Base-by-base conservation (phyloP, 2,888 invertebrate genomes). In the Cybosia mesomella region DNA sequence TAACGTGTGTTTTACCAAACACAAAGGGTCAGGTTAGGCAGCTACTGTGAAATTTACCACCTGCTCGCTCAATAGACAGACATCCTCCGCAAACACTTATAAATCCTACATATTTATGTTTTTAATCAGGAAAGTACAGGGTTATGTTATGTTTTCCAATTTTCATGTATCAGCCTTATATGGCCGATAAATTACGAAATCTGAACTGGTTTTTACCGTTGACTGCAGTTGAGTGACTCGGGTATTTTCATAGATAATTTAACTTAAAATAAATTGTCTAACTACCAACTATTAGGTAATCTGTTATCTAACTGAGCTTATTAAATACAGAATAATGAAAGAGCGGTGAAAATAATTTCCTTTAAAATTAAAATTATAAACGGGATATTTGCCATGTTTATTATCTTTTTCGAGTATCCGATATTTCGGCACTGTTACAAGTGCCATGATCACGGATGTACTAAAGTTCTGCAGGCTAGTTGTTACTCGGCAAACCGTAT, bases 31-130 rank as follows among this genome's bases (percentile, higher is more conserved):
- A 54, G 57, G 49, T 74, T 72, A 54, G 57, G 49, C 32, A 32
- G 22, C 22, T 22, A 2, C 67, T 72, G 81, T 65, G 81, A 77
- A 77, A 24, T 58, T 57, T 39, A 70, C 57, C 77, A 80, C 72
- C 67, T 78, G 77, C 22, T 24, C 24, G 28, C n/a, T 57, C 22
- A 54, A 58, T 58, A 62, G 57, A 68, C 13, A 5, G 49, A 54
- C 39, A 57, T 10, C 61, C 57, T 57, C 32, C 61, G 32, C 61
- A 43, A 59, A 57, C 66, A 58, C 49, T 32, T 57, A 67, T 67
- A 67, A 67, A 67, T 67, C 57, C 22, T 22, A 57, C 21, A 57
- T 57, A 61, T 67, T 61, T 67, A 61, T 67, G 55, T 60, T 62
- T 67, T 61, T 67, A 61, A 67, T 67, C 61, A 67, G 61, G 34